Conservation (phyloP, 2,113 vertebrate species). For the Gobius niger region DNA sequence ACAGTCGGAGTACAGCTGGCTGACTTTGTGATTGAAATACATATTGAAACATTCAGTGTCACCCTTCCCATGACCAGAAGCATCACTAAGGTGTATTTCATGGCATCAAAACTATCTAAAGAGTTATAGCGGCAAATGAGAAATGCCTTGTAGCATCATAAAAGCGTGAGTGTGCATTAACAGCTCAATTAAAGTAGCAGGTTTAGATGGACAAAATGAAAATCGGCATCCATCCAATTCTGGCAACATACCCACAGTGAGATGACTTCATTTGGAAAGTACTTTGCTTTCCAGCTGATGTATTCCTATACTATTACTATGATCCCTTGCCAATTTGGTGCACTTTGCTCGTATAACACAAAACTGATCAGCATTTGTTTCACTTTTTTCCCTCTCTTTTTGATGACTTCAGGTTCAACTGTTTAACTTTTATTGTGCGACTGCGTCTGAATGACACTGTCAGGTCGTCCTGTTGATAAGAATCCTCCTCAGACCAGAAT, state of each 20-base stretch:
- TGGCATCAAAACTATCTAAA: background rate
- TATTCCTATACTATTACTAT: no score
- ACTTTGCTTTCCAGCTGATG: no score
- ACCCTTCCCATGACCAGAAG: background rate
- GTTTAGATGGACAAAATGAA: no score
- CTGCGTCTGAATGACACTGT: conserved; percentile 13
- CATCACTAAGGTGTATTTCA: background rate
- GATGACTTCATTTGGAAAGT: no score
- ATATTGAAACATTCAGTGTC: background rate
- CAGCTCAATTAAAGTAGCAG: no score
- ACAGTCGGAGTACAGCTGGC: conserved; percentile 6
- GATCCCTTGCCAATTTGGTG: no score
- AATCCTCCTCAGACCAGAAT: conserved; percentile 27
- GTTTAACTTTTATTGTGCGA: background rate
- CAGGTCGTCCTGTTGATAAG: conserved; percentile 37
- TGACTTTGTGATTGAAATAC: background rate
- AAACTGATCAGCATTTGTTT: background rate
- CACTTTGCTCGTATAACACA: background rate
- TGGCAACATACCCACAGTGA: no score
- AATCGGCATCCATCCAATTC: no score
- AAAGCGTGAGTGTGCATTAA: no score
- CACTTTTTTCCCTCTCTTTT: background rate
- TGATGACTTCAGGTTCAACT: background rate
- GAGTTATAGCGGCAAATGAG: no score
- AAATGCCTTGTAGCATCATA: background rate